A percentile compares a stretch with the other conserved stretches of the same genome.
Conservation (phyloP, 2,797 vertebrate genomes). For the Tapirus indicus region DNA sequence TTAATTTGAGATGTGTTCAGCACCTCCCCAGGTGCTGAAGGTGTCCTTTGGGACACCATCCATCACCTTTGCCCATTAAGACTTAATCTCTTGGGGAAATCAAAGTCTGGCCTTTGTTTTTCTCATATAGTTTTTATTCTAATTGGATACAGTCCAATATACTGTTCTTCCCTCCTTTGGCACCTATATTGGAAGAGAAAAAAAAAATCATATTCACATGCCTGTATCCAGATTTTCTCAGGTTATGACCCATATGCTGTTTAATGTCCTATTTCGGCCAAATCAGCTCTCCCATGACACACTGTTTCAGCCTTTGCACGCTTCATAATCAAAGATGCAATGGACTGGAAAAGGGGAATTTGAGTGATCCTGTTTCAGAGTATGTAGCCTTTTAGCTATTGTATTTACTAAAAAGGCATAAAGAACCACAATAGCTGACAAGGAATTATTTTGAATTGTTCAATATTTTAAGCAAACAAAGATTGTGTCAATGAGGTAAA, state of each 20-base stretch:
- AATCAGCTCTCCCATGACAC: not conserved
- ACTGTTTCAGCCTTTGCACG: not conserved
- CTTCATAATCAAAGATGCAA: constrained; percentile 15
- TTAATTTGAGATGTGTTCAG: not conserved
- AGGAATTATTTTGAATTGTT: constrained; percentile 10
- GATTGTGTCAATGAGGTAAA: not conserved
- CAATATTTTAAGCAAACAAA: constrained; percentile 24
- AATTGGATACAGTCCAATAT: not conserved
- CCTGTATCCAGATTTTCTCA: constrained; percentile 37
- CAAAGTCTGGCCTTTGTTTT: constrained; percentile 25
- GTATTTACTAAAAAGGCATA: not conserved
- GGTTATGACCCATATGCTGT: not conserved
- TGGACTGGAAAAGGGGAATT: not conserved
- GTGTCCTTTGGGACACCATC: not conserved
- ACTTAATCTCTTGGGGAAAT: constrained; percentile 23
- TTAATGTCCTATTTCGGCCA: not conserved
- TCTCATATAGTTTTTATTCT: not conserved
- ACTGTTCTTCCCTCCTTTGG: constrained; percentile 37
- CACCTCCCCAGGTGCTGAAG: not conserved
- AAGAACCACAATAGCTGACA: not conserved
- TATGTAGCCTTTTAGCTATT: not conserved
- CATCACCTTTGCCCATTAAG: not conserved
- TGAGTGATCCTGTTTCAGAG: not conserved
- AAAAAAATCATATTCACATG: not conserved
- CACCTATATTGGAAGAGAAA: constrained; percentile 20